Base-by-base conservation (phyloP, 1,140 invertebrate species). In the Drosophila guanche region DNA sequence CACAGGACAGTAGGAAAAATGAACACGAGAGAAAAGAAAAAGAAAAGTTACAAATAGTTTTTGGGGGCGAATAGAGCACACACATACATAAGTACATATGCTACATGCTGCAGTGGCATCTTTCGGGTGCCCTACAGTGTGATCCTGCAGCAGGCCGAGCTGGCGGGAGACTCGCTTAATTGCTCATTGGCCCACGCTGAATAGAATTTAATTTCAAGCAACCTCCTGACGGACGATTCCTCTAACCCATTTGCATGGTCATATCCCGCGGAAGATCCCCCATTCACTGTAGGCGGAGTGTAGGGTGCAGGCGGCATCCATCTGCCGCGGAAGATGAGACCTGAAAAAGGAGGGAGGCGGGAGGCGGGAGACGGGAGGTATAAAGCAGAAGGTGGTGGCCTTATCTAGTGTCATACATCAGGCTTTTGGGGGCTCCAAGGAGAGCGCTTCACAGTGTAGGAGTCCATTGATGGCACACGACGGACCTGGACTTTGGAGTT, bases 381-480 rank as follows among this genome's bases (percentile, higher is more conserved):
- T 46, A 65, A 59, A 45, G 29, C 29, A 41, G 50, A 41, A 51
- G 22, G 25, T 37, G 41, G 22, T 58, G 69, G 60, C 76, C 56
- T 73, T 85, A 85, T 86, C 81, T 86, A 47, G 55, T 76, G 59
- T 54, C 61, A 74, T 65, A 77, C 68, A 86, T 85, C 80, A 79
- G 67, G 67, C 53, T 61, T 52, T 50, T 50, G 59, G 50, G 57
- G 67, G 53, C 51, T 55, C 37, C 57, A 45, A 58, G 40, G 41
- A 23, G 16, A 20, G 27, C 33, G 56, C 54, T 51, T 54, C 42
- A 29, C 40, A 29, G 29, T 25, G 45, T 54, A 22, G 48, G 55
- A 63, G 55, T 77, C 58, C 83, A 86, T 85, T 86, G 81, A 85
- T 85, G 81, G 73, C 60, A 68, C 73, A 70, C 81, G 76, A 73